Base-by-base conservation (phyloP, 2,113 vertebrate species). In the Scytalopus superciliaris region DNA sequence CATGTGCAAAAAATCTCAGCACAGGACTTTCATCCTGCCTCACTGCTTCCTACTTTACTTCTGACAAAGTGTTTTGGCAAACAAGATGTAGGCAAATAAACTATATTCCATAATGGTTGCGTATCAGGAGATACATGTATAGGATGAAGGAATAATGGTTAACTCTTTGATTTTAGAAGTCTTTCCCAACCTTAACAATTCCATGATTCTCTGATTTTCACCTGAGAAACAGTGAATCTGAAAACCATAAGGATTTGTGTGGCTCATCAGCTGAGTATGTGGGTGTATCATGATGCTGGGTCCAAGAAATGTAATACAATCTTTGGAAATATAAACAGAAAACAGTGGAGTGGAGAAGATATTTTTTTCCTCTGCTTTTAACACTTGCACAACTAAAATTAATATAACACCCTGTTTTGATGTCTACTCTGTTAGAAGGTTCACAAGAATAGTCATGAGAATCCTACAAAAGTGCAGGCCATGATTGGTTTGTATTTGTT, bases 121-220 rank as follows among this genome's bases (percentile, higher is more conserved):
- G 30, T 68, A 18, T 42, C 14, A 53, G 3, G 47, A 53, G 53
- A 78, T 47, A 31, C 3, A 23, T 42, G 3, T 53, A 16, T 47
- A 39, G 12, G 14, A 52, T 68, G 42, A 70, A 76, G 33, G 27
- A 12, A 33, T 25, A 68, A 59, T 35, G 17, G 9, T 37, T 77
- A 37, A 69, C 45, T 60, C 1, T 0, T 6, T 42, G 22, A 68
- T 23, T 2, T 60, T 44, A 22, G 33, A 60, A 8, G 3, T 22
- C 6, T 60, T 60, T 60, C 60, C 63, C 50, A 77, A 23, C 9
- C 31, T 37, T 33, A 69, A 28, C 6, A 60, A 44, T 60, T 44
- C 37, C 12, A 7, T 22, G 37, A 50, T 17, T 77, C 37, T 53
- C 45, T 39, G 27, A 89, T 60, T 76, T 85, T 33, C 21, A 16